Percentiles rank a stretch among this genome's conserved stretches.
Evolutionary conservation across 2,888 invertebrate genomes (phyloP).

Genomic region (Capitulum mitella): DNA sequence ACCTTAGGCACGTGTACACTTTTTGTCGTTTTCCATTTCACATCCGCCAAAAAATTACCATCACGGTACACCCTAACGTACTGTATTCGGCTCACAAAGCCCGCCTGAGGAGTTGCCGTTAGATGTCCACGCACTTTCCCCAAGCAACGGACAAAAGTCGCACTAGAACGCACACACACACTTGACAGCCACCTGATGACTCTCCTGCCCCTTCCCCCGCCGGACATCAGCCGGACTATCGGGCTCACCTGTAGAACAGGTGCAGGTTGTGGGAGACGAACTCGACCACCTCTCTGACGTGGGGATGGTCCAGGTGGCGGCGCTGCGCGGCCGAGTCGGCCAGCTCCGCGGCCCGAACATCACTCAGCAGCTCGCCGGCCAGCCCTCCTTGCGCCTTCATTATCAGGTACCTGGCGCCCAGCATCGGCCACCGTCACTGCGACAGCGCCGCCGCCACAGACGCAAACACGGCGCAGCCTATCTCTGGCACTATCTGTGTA

Average conservation of each 20-base stretch:
- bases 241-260: not conserved
- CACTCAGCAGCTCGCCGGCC: not conserved
- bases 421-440: not conserved
- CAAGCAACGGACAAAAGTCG: too few relatives aligned
- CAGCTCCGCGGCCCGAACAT: not conserved
- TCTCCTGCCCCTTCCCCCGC: not conserved
- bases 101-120: not conserved
- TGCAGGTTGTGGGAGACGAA: not conserved
- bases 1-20: too few relatives aligned
- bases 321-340: not conserved
- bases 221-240: not conserved
- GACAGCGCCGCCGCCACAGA: too few relatives aligned
- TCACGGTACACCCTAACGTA: too few relatives aligned
- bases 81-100: too few relatives aligned
- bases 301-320: not conserved
- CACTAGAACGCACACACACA: not conserved
- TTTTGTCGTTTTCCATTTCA: too few relatives aligned
- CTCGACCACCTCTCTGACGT: not conserved
- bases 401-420: not conserved
- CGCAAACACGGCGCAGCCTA: too few relatives aligned
- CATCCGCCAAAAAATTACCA: too few relatives aligned
- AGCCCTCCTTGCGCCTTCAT: not conserved
- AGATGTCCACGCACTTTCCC: not conserved
- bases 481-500: too few relatives aligned
- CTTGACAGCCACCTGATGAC: not conserved